A percentile compares a stretch with the other conserved stretches of the same genome.
These are phyloP conservation scores for mouse (Mus musculus) DNA, from an alignment of 2,113 vertebrate genomes.

Conservation along the genomic window GRCm39 chr7:98361001-98361500, in stretches of 20 bases:
- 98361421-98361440: constrained; percentile 16
- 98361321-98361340: neutral
- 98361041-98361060: neutral
- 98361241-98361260: neutral
- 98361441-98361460: neutral
- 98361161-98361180: neutral
- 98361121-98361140: neutral
- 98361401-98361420: neutral
- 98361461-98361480: neutral
- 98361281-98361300: neutral
- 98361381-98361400: neutral
- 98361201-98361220: neutral
- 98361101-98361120: neutral
- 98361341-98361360: neutral
- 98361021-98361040: constrained; percentile 14
- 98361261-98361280: neutral
- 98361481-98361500: neutral
- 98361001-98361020: neutral
- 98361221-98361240: neutral
- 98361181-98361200: constrained; percentile 7
- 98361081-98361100: neutral
- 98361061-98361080: neutral
- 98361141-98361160: neutral
- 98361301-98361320: constrained; percentile 21
- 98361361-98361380: neutral